phyloP scores from a whole-genome alignment of 2,113 vertebrate genomes.

The Pipa parva region DNA sequence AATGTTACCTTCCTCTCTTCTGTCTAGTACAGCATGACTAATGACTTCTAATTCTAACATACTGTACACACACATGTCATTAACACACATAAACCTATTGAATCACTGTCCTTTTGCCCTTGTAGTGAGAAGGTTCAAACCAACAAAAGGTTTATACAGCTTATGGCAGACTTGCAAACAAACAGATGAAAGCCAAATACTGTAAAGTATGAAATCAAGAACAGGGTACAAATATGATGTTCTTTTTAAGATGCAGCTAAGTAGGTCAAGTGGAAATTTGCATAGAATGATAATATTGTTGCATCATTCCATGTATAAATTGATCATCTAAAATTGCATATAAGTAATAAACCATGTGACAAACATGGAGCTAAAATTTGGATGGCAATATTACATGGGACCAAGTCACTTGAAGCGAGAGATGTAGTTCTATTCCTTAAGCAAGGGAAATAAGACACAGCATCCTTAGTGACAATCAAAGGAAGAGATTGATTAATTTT shows the following conservation, averaged over 20 bases:
- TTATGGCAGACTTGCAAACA: conserved; percentile 2
- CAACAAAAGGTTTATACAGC: conserved; percentile 38
- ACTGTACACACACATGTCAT: conserved; percentile 32
- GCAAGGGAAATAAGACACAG: conserved; percentile 56
- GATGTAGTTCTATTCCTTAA: conserved; percentile 40
- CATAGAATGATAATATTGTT: no score
- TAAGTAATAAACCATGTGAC: no score
- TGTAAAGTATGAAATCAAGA: not conserved
- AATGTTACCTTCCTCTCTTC: conserved; percentile 25
- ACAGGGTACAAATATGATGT: no score
- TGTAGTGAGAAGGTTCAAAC: conserved; percentile 47
- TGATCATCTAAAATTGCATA: no score
- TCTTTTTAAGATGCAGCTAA: no score
- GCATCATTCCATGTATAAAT: no score
- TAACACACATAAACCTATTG: conserved; percentile 49
- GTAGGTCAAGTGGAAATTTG: no score
- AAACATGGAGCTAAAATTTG: no score
- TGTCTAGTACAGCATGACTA: conserved; percentile 45
- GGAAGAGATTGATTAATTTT: conserved; percentile 61
- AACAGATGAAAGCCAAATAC: not conserved
- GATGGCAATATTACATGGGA: no score
- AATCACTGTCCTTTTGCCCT: conserved; percentile 52
- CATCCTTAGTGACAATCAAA: conserved; percentile 53
- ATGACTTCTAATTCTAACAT: conserved; percentile 51
- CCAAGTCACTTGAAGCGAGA: not conserved